phyloP scores from a whole-genome alignment of 2,113 vertebrate genomes.

The Zonotrichia leucophrys region DNA sequence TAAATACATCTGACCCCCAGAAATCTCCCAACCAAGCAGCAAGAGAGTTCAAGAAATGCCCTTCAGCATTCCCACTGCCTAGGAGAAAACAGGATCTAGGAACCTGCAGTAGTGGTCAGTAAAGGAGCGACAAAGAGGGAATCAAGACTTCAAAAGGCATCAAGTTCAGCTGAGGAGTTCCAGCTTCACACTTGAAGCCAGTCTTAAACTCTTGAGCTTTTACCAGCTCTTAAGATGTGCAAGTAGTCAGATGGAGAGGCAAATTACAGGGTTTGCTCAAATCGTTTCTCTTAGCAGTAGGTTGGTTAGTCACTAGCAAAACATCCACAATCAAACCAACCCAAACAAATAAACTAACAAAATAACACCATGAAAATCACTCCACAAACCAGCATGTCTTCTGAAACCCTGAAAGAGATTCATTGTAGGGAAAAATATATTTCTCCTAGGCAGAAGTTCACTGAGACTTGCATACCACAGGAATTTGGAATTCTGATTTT shows the following conservation, averaged over 20 bases:
- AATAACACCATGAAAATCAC: background rate
- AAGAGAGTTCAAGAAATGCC: background rate
- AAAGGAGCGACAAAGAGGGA: background rate
- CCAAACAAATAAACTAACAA: background rate
- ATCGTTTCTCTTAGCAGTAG: background rate
- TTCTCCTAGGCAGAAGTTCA: background rate
- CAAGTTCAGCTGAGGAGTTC: background rate
- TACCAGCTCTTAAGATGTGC: background rate
- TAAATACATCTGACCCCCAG: background rate
- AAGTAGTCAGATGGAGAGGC: background rate
- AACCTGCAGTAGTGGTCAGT: background rate
- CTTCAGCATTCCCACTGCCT: background rate
- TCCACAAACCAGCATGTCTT: background rate
- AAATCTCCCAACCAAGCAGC: background rate
- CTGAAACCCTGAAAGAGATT: background rate
- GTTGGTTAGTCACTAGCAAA: background rate
- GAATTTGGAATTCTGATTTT: background rate
- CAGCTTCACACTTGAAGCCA: background rate
- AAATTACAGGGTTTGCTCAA: background rate
- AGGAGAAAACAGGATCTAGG: background rate
- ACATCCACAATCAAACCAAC: background rate
- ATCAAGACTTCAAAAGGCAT: background rate
- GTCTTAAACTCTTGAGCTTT: background rate
- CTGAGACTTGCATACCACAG: background rate
- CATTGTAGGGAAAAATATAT: background rate